These are phyloP conservation scores for Saturnia pavonia DNA, from an alignment of 2,888 invertebrate species.

Conservation along the genomic window DNA sequence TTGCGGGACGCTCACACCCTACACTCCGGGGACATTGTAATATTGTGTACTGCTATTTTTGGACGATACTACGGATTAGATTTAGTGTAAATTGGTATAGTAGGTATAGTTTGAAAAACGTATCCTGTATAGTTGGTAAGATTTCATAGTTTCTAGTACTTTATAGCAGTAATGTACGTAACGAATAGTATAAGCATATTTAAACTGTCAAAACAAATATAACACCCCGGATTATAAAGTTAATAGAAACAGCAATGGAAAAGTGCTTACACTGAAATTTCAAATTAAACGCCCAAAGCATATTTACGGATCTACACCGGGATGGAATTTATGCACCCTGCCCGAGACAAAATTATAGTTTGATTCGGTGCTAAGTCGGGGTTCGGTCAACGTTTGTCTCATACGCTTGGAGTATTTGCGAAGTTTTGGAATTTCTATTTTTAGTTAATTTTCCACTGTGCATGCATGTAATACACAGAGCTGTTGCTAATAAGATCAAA, in stretches of 20 bases:
- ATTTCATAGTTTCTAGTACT: not conserved
- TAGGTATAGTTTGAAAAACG: not conserved
- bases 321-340: not conserved
- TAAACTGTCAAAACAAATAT: not conserved
- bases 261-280: not conserved
- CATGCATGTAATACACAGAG: not conserved
- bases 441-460: not conserved
- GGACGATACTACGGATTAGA: not conserved
- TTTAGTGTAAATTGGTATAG: not conserved
- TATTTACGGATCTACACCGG: not conserved
- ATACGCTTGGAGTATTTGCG: not conserved
- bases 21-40: constrained; percentile 52
- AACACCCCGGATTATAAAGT: not conserved
- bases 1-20: constrained; percentile 54
- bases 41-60: constrained; percentile 37
- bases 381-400: not conserved
- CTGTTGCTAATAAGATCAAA: not conserved
- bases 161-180: not conserved
- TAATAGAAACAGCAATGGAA: not conserved
- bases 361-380: not conserved
- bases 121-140: not conserved
- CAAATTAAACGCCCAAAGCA: not conserved
- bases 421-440: not conserved
- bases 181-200: not conserved
- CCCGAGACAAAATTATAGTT: not conserved